Evolutionary conservation across 2,113 vertebrate genomes (phyloP).

Genomic region (Passer montanus): DNA sequence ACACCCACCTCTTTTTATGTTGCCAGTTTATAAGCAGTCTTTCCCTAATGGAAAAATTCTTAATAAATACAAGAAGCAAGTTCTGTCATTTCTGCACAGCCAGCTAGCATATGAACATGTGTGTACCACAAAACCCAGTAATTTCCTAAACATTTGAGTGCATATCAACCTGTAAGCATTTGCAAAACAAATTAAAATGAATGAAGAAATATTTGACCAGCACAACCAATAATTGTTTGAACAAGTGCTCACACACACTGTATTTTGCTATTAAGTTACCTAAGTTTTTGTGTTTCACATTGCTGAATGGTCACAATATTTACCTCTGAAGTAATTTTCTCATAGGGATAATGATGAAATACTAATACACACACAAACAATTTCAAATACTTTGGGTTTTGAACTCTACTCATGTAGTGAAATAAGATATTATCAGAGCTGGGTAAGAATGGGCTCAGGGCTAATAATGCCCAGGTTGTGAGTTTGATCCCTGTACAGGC

Average conservation of each 20-base stretch:
- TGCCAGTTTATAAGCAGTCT: neutral
- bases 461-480: neutral
- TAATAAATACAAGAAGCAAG: neutral
- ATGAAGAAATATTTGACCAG: neutral
- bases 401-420: neutral
- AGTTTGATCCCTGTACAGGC: neutral
- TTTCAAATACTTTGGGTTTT: neutral
- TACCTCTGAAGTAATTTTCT: neutral
- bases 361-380: neutral
- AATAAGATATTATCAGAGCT: neutral
- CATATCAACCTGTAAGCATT: neutral
- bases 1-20: neutral
- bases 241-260: neutral
- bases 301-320: neutral
- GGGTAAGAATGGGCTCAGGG: no score
- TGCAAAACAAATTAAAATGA: neutral
- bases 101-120: neutral
- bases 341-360: neutral
- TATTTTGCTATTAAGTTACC: neutral
- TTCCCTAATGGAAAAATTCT: neutral
- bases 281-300: neutral
- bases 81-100: neutral
- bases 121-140: neutral
- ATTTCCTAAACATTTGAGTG: neutral
- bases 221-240: neutral